phyloP scores from a whole-genome alignment of 2,888 invertebrate genomes.

The Diogma glabrata region DNA sequence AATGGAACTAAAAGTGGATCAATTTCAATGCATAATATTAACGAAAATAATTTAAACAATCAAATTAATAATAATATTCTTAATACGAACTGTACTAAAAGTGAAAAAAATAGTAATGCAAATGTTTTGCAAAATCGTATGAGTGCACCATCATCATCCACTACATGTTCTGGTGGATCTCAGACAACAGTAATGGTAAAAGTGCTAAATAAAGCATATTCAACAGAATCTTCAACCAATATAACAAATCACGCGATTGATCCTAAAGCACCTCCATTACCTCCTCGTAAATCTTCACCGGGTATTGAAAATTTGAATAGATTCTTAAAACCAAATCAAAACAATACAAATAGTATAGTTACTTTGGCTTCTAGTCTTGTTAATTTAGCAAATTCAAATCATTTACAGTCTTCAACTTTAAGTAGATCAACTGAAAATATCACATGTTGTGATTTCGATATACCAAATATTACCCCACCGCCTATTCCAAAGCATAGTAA shows the following conservation, averaged over 20 bases:
- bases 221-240: constrained; percentile 21
- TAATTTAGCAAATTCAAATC: constrained; percentile 21
- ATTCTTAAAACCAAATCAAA: constrained; percentile 19
- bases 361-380: constrained; percentile 30
- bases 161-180: constrained; percentile 22
- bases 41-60: background rate
- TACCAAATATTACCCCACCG: constrained; percentile 34
- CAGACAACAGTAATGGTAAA: constrained; percentile 10
- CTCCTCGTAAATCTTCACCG: constrained; percentile 45
- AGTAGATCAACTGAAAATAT: constrained; percentile 31
- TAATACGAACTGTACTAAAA: constrained; percentile 9
- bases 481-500: constrained; percentile 33
- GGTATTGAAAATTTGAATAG: constrained; percentile 29
- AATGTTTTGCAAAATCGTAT: too few relatives aligned
- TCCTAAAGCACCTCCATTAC: constrained; percentile 40
- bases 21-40: constrained; percentile 9
- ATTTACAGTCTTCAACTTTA: constrained; percentile 17
- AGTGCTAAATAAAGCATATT: constrained; percentile 21
- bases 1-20: constrained; percentile 20
- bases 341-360: too few relatives aligned
- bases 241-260: constrained; percentile 14
- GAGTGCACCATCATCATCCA: constrained; percentile 31
- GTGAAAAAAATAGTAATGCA: too few relatives aligned
- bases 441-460: constrained; percentile 19
- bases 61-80: constrained; percentile 13